Conservation (phyloP, 2,113 vertebrate species). For the Corapipo altera region DNA sequence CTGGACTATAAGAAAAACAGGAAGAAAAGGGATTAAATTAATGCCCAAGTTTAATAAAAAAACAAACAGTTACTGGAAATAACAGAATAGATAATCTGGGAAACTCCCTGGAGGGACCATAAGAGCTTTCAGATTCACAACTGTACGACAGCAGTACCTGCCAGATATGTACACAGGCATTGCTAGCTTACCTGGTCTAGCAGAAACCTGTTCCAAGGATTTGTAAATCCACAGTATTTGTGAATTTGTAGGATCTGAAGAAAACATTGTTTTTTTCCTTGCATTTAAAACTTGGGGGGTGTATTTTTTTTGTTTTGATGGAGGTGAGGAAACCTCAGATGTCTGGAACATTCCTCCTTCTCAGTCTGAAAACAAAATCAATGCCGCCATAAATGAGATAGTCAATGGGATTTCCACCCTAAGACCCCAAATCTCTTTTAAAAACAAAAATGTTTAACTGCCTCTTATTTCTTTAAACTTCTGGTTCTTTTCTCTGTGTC, state of each 20-base stretch:
- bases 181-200: background rate
- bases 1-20: background rate
- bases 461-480: background rate
- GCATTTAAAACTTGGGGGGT: background rate
- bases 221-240: background rate
- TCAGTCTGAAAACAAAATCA: background rate
- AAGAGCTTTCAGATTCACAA: background rate
- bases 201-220: background rate
- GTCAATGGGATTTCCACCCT: background rate
- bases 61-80: background rate
- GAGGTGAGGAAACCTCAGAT: background rate
- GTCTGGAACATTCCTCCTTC: background rate
- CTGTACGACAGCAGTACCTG: rapidly evolving
- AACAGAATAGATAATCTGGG: background rate
- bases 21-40: background rate
- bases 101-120: background rate
- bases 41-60: background rate
- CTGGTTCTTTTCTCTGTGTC: background rate
- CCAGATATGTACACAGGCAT: background rate
- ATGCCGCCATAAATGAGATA: background rate
- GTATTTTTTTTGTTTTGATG: background rate
- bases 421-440: background rate
- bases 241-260: background rate
- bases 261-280: background rate
- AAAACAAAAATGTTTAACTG: background rate